phyloP scores from a whole-genome alignment of 2,113 vertebrate genomes.

The Centropus unirufus region DNA sequence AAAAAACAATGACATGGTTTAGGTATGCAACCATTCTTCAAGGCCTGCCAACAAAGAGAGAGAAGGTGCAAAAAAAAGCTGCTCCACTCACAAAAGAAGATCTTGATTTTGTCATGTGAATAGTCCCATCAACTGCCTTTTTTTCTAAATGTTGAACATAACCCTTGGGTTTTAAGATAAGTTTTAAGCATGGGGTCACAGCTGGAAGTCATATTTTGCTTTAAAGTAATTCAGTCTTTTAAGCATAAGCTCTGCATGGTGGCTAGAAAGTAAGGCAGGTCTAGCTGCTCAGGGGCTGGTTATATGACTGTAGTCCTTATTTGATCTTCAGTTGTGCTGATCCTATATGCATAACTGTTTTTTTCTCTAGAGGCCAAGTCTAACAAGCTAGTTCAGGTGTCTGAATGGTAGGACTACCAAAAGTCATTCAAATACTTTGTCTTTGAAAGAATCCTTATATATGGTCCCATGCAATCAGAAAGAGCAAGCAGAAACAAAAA shows the following conservation, averaged over 20 bases:
- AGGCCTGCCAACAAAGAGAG: not conserved
- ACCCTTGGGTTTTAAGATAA: too few relatives aligned
- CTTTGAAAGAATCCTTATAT: not conserved
- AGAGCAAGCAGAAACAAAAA: not conserved
- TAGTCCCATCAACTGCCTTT: not conserved
- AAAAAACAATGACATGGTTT: not conserved
- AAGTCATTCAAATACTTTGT: not conserved
- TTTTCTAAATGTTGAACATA: not conserved
- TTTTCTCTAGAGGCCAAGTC: not conserved
- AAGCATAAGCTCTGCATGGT: not conserved
- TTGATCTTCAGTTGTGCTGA: not conserved
- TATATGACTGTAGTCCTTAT: not conserved
- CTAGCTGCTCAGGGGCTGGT: not conserved
- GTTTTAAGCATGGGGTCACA: not conserved
- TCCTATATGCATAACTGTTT: not conserved
- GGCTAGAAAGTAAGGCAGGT: not conserved
- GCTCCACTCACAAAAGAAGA: not conserved
- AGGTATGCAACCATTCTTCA: not conserved
- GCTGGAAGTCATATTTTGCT: not conserved
- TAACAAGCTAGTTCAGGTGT: not conserved
- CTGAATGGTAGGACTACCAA: not conserved
- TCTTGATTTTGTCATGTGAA: not conserved
- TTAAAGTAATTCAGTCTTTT: not conserved
- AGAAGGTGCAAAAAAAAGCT: not conserved
- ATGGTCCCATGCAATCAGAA: not conserved